Percentiles rank a stretch among this genome's conserved stretches.
Evolutionary conservation across 1,140 invertebrate species (phyloP).

Genomic region (Drosophila sturtevanti): DNA sequence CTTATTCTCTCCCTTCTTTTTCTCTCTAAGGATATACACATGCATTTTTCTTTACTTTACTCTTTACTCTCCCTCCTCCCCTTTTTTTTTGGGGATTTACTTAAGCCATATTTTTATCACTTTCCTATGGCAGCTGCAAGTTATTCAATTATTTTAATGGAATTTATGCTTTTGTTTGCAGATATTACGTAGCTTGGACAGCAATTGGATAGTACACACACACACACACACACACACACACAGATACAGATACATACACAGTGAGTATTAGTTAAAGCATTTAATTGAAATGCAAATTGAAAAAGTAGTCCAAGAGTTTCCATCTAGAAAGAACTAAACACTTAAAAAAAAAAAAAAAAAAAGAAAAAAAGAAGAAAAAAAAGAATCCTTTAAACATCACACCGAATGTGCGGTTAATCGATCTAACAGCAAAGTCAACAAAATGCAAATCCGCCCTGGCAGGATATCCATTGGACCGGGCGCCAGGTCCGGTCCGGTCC

Average conservation of each 20-base stretch:
- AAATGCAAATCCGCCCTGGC: constrained; percentile 29
- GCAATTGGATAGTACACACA: not conserved
- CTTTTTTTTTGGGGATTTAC: constrained; percentile 47
- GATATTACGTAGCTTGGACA: constrained; percentile 22
- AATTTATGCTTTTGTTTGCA: constrained; percentile 48
- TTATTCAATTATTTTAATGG: constrained; percentile 80
- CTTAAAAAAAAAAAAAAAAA: not conserved
- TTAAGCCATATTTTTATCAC: constrained; percentile 68
- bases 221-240: not conserved
- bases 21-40: not conserved
- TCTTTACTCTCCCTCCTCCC: not conserved
- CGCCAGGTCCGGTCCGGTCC: too few species aligned
- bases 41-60: not conserved
- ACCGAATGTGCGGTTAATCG: constrained; percentile 64
- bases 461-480: not conserved
- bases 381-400: constrained; percentile 13
- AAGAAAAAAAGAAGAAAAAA: not conserved
- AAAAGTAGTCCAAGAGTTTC: constrained; percentile 21
- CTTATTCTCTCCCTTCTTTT: not conserved
- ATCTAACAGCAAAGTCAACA: constrained; percentile 69
- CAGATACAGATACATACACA: not conserved
- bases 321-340: not conserved
- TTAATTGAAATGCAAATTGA: constrained; percentile 61
- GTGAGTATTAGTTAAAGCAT: constrained; percentile 47
- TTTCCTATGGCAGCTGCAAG: constrained; percentile 55